phyloP scores from a whole-genome alignment of 2,113 vertebrate genomes.

The western clawed frog (Xenopus tropicalis) region DNA sequence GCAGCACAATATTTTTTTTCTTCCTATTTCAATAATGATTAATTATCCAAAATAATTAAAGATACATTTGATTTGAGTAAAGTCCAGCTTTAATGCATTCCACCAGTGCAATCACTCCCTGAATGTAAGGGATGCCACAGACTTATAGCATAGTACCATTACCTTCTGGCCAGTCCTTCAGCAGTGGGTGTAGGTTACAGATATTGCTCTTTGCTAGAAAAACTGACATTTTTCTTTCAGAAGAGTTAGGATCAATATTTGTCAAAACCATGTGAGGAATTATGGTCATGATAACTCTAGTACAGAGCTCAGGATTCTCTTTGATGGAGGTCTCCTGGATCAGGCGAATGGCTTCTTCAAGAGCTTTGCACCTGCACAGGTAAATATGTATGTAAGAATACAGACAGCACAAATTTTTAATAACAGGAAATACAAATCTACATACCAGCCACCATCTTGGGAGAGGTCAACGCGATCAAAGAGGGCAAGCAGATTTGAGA shows the following conservation, averaged over 20 bases:
- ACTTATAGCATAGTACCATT: constrained; percentile 21
- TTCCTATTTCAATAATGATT: no score
- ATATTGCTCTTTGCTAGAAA: constrained; percentile 67
- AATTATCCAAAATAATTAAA: no score
- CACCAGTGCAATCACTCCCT: no score
- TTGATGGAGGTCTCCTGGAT: constrained; percentile 59
- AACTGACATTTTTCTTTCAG: constrained; percentile 64
- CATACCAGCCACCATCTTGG: constrained; percentile 71
- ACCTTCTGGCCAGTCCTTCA: constrained; percentile 81
- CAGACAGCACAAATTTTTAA: no score
- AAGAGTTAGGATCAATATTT: constrained; percentile 51
- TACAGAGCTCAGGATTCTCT: constrained; percentile 54
- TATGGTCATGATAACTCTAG: constrained; percentile 62
- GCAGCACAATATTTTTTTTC: no score
- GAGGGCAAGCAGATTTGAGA: constrained; percentile 71
- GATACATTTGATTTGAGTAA: no score
- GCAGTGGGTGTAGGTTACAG: constrained; percentile 72
- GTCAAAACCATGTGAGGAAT: constrained; percentile 78
- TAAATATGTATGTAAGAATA: not conserved
- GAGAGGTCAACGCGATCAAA: constrained; percentile 70
- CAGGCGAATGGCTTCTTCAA: constrained; percentile 64
- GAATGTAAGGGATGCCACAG: no score
- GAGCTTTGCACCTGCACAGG: constrained; percentile 70
- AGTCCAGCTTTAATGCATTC: no score
- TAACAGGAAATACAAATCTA: not conserved